Conservation (phyloP, 2,113 vertebrate genomes). For the Gobiocypris rarus region DNA sequence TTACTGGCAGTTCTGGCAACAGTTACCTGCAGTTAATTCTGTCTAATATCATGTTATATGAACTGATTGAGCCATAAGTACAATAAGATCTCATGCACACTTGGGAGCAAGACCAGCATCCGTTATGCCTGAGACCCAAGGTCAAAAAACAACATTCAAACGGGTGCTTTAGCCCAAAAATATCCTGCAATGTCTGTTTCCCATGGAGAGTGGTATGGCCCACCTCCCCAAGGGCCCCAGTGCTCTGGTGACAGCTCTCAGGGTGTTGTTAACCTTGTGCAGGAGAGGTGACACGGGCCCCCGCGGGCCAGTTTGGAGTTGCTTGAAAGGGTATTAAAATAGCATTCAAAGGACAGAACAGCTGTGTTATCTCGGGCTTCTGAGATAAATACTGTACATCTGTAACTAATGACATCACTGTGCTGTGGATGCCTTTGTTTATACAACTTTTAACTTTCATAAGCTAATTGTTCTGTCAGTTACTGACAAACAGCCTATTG, state of each 20-base stretch:
- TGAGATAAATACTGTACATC: slow-evolving; percentile 43
- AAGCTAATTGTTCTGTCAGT: background rate
- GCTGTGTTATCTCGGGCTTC: slow-evolving; percentile 50
- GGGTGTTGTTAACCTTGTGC: slow-evolving; percentile 57
- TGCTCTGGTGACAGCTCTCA: slow-evolving; percentile 48
- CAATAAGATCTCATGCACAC: background rate
- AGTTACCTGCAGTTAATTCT: background rate
- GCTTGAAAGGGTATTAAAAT: slow-evolving; percentile 59
- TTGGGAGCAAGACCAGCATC: background rate
- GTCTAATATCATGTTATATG: background rate
- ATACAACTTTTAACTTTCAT: background rate
- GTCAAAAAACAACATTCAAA: slow-evolving; percentile 45
- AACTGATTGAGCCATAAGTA: background rate
- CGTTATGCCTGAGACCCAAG: background rate
- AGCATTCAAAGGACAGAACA: slow-evolving; percentile 58
- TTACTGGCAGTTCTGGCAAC: background rate
- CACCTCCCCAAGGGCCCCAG: slow-evolving; percentile 25
- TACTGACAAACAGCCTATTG: background rate
- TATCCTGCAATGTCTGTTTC: slow-evolving; percentile 39
- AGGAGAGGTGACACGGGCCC: slow-evolving; percentile 38
- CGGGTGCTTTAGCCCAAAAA: slow-evolving; percentile 33
- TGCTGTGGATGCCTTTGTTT: background rate
- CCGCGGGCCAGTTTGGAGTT: slow-evolving; percentile 36
- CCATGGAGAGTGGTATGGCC: slow-evolving; percentile 25
- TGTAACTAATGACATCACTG: slow-evolving; percentile 62